phyloP scores from a whole-genome alignment of 37 sponge, comb jelly and placozoan genomes.

The Dysidea cf. avara region DNA sequence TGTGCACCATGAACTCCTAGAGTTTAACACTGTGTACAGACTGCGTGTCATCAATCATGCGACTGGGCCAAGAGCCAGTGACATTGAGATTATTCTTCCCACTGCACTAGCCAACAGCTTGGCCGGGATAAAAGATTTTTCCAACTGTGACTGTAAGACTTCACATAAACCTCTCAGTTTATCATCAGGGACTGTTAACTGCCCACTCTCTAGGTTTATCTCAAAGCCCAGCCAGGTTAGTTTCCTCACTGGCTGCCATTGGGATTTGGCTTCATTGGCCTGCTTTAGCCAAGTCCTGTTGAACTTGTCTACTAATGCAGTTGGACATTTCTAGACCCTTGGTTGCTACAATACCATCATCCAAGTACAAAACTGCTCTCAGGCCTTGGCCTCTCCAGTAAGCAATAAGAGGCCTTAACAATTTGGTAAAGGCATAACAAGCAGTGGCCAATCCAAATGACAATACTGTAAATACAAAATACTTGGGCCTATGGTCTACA shows the following conservation, averaged over 20 bases:
- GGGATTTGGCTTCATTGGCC: slow-evolving; percentile 21
- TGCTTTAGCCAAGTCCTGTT: background rate
- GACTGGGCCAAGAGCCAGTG: slow-evolving; percentile 20
- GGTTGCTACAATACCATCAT: slow-evolving; percentile 17
- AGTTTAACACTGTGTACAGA: slow-evolving; percentile 13
- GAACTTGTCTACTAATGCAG: background rate
- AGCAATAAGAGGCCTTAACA: background rate
- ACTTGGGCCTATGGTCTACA: too few species aligned
- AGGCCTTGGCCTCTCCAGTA: background rate
- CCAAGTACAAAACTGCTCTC: slow-evolving; percentile 2
- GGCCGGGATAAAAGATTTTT: too few species aligned
- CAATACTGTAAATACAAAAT: slow-evolving; percentile 2
- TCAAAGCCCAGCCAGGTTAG: slow-evolving; percentile 26
- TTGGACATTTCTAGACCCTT: background rate
- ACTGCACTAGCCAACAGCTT: too few species aligned
- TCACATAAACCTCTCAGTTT: too few species aligned
- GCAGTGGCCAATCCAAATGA: slow-evolving; percentile 24
- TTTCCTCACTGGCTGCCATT: background rate
- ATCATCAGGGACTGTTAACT: slow-evolving; percentile 15
- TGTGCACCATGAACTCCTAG: slow-evolving; percentile 13
- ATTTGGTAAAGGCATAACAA: slow-evolving; percentile 10
- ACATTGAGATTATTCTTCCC: too few species aligned
- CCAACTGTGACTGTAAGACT: too few species aligned
- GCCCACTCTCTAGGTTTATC: slow-evolving; percentile 16
- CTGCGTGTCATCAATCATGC: slow-evolving; percentile 19